These are phyloP conservation scores for Bambusicola thoracicus DNA, from an alignment of 2,113 vertebrate species.

Conservation along the genomic window DNA sequence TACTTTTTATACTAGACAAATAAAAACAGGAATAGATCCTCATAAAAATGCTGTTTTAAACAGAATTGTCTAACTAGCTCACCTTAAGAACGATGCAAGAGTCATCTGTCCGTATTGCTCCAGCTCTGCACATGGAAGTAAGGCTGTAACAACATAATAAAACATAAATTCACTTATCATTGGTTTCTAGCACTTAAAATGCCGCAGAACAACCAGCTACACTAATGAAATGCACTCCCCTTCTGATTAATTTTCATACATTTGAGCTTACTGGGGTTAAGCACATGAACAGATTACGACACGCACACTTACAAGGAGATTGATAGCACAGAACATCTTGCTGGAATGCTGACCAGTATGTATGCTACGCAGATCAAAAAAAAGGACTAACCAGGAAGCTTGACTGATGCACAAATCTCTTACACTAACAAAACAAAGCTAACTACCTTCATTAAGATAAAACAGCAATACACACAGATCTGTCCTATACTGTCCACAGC, in stretches of 20 bases:
- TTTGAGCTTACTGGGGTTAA: background rate
- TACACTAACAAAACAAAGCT: background rate
- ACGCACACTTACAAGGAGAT: background rate
- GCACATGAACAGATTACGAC: background rate
- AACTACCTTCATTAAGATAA: background rate
- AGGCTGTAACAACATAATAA: slow-evolving; percentile 82
- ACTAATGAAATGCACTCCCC: background rate
- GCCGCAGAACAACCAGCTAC: background rate
- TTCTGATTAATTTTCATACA: background rate
- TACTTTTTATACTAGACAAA: background rate
- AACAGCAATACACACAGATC: background rate
- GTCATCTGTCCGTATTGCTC: slow-evolving; percentile 93
- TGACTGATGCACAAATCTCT: background rate
- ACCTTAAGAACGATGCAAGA: slow-evolving; percentile 94
- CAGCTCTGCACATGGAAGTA: slow-evolving; percentile 99
- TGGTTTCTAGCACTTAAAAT: background rate
- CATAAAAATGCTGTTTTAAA: background rate
- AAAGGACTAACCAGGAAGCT: background rate
- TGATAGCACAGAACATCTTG: background rate
- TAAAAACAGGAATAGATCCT: background rate
- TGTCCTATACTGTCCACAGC: background rate
- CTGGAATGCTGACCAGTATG: background rate
- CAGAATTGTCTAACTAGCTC: slow-evolving; percentile 5
- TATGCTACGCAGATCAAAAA: background rate
- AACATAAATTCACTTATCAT: background rate